Conservation (phyloP, 2,113 vertebrate genomes). For the Pipra filicauda region DNA sequence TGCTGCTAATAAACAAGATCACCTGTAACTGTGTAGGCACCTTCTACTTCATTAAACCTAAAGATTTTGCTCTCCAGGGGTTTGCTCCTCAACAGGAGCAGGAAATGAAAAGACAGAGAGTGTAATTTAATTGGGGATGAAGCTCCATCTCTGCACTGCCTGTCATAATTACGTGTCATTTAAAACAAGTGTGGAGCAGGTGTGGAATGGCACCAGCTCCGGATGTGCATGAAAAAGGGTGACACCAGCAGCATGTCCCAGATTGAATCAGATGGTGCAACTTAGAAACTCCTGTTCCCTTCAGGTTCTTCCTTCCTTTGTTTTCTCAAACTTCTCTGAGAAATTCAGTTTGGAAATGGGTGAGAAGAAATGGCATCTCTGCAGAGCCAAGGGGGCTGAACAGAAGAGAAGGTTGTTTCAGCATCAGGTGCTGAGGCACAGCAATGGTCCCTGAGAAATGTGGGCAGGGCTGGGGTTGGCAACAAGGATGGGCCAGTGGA, state of each 20-base stretch:
- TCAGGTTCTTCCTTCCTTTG: background rate
- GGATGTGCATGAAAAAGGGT: background rate
- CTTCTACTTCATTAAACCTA: conserved; percentile 2
- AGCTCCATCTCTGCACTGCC: background rate
- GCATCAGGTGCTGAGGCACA: background rate
- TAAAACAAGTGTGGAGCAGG: background rate
- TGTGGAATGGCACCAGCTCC: background rate
- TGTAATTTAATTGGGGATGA: background rate
- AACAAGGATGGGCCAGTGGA: accelerated
- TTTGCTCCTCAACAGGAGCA: background rate
- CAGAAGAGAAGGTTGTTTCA: background rate
- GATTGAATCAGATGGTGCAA: background rate
- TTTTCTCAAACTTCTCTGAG: background rate
- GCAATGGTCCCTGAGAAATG: background rate
- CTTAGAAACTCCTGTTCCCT: background rate
- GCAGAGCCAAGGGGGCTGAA: background rate
- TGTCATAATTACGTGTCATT: background rate
- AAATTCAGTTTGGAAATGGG: background rate
- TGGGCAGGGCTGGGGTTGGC: background rate
- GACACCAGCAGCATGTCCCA: background rate
- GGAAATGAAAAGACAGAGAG: background rate
- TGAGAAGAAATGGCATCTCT: background rate
- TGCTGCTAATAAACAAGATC: background rate
- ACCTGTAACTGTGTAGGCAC: background rate
- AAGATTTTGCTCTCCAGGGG: background rate